These are phyloP conservation scores for Zoanthus gigantus DNA, from an alignment of 92 coral and sea anemone genomes.

Conservation along the genomic window DNA sequence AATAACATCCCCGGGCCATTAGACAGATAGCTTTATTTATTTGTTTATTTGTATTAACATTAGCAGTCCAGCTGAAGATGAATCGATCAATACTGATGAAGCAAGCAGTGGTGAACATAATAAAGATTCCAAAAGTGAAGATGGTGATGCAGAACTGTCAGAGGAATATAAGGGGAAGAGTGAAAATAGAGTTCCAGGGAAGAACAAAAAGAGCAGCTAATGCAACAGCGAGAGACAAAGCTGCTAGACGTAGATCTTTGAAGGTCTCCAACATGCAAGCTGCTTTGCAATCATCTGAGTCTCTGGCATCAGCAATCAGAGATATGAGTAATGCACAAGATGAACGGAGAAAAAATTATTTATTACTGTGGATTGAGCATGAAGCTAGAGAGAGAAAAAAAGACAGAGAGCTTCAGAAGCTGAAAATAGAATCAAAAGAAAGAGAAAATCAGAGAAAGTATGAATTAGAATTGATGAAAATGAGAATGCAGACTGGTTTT, in stretches of 20 bases:
- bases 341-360: conserved; percentile 13
- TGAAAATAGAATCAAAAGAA: no score
- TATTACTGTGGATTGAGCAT: conserved; percentile 8
- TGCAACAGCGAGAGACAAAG: conserved; percentile 24
- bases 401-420: background rate
- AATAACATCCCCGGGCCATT: no score
- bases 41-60: background rate
- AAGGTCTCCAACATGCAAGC: conserved; percentile 15
- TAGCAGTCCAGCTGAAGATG: conserved; percentile 6
- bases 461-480: no score
- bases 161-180: conserved; percentile 21
- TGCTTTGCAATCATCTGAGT: conserved; percentile 27
- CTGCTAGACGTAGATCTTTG: conserved; percentile 2
- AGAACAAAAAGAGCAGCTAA: conserved; percentile 20
- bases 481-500: no score
- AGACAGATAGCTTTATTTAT: background rate
- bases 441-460: no score
- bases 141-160: conserved; percentile 30
- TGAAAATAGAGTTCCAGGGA: conserved; percentile 19
- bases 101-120: background rate
- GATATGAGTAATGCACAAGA: conserved; percentile 24
- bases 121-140: conserved; percentile 1
- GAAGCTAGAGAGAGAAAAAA: background rate
- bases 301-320: conserved; percentile 22
- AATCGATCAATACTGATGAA: background rate